Conservation (phyloP, 2,797 vertebrate genomes). For the Gallinago stenura region DNA sequence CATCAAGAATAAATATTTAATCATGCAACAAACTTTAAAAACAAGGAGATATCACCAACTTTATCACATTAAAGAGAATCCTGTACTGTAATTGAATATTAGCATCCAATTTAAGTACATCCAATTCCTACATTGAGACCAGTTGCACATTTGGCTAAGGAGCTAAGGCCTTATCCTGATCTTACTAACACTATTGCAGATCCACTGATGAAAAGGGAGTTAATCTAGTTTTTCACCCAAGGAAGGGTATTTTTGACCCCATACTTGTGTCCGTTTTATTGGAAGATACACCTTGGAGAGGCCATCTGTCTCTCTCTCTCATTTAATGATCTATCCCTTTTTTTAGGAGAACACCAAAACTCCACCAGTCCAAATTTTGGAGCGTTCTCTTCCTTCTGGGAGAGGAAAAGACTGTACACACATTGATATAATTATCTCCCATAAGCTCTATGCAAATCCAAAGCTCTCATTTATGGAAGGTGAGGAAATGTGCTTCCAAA, state of each 20-base stretch:
- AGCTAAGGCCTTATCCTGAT: neutral
- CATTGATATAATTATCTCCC: neutral
- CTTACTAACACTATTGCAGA: neutral
- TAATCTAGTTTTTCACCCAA: neutral
- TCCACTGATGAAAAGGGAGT: neutral
- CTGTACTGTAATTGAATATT: neutral
- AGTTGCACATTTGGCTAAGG: neutral
- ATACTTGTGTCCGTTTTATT: neutral
- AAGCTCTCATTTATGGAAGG: neutral
- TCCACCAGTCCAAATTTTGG: neutral
- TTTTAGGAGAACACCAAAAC: neutral
- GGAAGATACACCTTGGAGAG: neutral
- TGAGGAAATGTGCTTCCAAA: neutral
- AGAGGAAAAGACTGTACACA: neutral
- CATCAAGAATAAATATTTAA: constrained; percentile 3
- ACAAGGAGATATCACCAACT: neutral
- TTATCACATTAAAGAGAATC: neutral
- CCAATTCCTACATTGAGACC: neutral
- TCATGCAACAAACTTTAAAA: neutral
- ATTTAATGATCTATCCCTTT: neutral
- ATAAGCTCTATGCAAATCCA: neutral
- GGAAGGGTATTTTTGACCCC: neutral
- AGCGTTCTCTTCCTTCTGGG: neutral
- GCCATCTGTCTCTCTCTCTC: neutral
- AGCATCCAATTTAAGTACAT: no score